Percentiles rank a stretch among this genome's conserved stretches.
Evolutionary conservation across 2,888 invertebrate species (phyloP).

Genomic region (Lepidocyrtinus sp.): DNA sequence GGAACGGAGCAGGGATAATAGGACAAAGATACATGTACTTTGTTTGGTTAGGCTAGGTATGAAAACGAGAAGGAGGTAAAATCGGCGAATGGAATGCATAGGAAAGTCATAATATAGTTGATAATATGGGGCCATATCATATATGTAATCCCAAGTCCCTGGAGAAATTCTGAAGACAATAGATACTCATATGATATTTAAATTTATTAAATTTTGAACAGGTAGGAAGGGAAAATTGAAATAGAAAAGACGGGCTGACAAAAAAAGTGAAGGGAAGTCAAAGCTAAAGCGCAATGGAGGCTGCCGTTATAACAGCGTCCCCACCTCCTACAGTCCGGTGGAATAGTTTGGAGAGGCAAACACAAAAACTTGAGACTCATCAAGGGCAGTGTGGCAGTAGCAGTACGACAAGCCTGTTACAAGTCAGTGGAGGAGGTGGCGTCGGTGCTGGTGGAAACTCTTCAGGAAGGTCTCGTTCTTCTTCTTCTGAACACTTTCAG

Average conservation of each 20-base stretch:
- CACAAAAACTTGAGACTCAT: constrained; percentile 23
- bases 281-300: constrained; percentile 31
- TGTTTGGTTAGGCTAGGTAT: not conserved
- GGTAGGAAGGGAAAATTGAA: constrained; percentile 27
- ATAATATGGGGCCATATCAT: not conserved
- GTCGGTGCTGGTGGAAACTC: not conserved
- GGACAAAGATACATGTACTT: not conserved
- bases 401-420: constrained; percentile 42
- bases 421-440: constrained; percentile 25
- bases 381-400: constrained; percentile 29
- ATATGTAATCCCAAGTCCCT: constrained; percentile 45
- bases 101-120: not conserved
- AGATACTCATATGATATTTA: constrained; percentile 41
- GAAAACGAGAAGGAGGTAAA: not conserved
- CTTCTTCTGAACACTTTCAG: constrained; percentile 36
- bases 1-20: not conserved
- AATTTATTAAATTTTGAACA: constrained; percentile 57
- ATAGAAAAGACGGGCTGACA: not conserved
- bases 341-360: constrained; percentile 54
- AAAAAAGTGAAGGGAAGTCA: not conserved
- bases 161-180: constrained; percentile 50
- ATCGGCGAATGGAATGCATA: not conserved
- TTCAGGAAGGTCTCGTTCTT: constrained; percentile 26
- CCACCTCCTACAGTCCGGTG: constrained; percentile 45
- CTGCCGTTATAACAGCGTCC: constrained; percentile 18